Conservation (phyloP, 2,797 vertebrate genomes). For the Microctenopoma lineatum region DNA sequence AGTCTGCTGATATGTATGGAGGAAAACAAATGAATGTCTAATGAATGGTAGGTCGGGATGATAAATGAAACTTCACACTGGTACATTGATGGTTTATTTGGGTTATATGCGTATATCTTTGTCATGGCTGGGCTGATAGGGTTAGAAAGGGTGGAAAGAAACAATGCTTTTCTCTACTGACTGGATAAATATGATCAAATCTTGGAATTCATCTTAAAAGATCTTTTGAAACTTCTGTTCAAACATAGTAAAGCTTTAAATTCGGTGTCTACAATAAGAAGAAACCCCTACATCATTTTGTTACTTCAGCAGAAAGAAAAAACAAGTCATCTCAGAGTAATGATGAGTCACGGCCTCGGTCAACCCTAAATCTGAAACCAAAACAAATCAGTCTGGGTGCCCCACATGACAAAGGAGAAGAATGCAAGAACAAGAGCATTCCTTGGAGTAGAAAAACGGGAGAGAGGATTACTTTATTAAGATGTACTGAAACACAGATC, state of each 20-base stretch:
- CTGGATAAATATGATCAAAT: slow-evolving; percentile 42
- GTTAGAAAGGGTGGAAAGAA: slow-evolving; percentile 49
- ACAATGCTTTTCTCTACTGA: slow-evolving; percentile 34
- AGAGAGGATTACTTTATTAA: slow-evolving; percentile 87
- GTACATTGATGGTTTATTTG: slow-evolving; percentile 74
- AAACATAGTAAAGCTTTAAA: slow-evolving; percentile 7
- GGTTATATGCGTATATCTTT: slow-evolving; percentile 70
- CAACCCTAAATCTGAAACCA: slow-evolving; percentile 82
- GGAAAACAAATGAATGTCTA: slow-evolving; percentile 76
- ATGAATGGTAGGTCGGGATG: slow-evolving; percentile 74
- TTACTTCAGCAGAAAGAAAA: slow-evolving; percentile 60
- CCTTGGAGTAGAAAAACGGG: slow-evolving; percentile 81
- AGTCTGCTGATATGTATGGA: slow-evolving; percentile 73
- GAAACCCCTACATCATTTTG: slow-evolving; percentile 39
- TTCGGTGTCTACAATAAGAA: slow-evolving; percentile 26
- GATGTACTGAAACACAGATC: slow-evolving; percentile 87
- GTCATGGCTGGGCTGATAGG: slow-evolving; percentile 42
- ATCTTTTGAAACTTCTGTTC: slow-evolving; percentile 15
- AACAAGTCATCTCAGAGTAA: slow-evolving; percentile 82
- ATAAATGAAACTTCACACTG: slow-evolving; percentile 68
- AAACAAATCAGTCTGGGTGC: slow-evolving; percentile 84
- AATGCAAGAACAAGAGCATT: slow-evolving; percentile 88
- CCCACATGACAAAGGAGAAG: slow-evolving; percentile 80
- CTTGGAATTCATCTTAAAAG: slow-evolving; percentile 1
- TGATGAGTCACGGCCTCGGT: slow-evolving; percentile 83